Evolutionary conservation across 2,797 vertebrate species (phyloP), one percentile per base, ranked within the genome.

Genomic region (Cuniculus paca): DNA sequence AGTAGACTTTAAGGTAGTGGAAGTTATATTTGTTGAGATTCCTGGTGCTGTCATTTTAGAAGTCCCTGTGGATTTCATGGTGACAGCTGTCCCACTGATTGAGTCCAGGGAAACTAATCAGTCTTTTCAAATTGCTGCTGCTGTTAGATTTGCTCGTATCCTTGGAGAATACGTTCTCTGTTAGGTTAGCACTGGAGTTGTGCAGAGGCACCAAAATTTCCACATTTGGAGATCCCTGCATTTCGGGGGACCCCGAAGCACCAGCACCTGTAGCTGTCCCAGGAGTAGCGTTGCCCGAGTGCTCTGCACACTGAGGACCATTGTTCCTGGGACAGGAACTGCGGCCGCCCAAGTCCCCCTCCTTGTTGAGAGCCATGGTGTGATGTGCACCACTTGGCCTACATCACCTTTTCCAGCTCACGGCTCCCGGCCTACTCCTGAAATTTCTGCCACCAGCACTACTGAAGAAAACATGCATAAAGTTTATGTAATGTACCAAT

Each of bases 1-100:
- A 39, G 61, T 83, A 68, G 96, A 78, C 54, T 77, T 96, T 1
- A 28, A 24, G 31, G 88, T 39, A 39, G 81, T 94, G 3, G 97
- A 80, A 75, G 96, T 93, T 4, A 0, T 39, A 20, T 95, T 97
- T 45, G 77, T 6, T 0, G 98, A 97, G 58, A 20, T 0, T 28
- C 1, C 94, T 58, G 52, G 16, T 20, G 86, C 92, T 58, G 95
- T 78, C 0, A 16, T 63, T 26, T 90, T 96, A 90, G 93, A 72
- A 52, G 97, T 19, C 28, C 58, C 2, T 85, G 9, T 65, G 45
- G 88, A 84, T n/a, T 72, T 97, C 48, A 2, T 26, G 68, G 90
- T 72, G 58, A 1, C 39, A 39, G 45, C 13, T 45, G 86, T 65
- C 0, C 42, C 4, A 26, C 0, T 97, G 36, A 7, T 92, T 34